A percentile compares a stretch with the other conserved stretches of the same genome.
Conservation (phyloP, 2,113 vertebrate genomes). For the Condylura cristata region DNA sequence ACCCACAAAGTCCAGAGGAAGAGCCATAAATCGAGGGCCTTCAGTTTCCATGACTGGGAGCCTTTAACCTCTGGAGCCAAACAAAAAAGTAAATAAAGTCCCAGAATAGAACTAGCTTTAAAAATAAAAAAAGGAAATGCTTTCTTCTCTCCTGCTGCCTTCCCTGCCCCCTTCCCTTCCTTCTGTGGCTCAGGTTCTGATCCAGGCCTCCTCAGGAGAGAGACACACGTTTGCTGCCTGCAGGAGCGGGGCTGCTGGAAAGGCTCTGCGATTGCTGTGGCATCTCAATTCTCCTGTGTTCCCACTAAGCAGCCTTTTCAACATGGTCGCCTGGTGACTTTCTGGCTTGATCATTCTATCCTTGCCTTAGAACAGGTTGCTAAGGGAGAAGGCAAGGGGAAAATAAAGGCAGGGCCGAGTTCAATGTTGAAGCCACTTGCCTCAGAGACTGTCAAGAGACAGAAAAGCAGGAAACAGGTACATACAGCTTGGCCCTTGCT, state of each 20-base stretch:
- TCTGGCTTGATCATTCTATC: not conserved
- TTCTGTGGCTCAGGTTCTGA: slow-evolving; percentile 43
- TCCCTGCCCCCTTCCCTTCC: not conserved
- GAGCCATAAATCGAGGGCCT: slow-evolving; percentile 57
- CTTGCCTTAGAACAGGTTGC: not conserved
- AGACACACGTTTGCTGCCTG: not conserved
- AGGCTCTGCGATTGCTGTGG: not conserved
- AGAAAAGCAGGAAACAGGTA: not conserved
- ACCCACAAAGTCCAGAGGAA: slow-evolving; percentile 44
- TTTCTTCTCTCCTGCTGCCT: slow-evolving; percentile 44
- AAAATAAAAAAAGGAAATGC: slow-evolving; percentile 60
- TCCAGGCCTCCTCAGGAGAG: slow-evolving; percentile 22
- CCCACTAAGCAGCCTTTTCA: slow-evolving; percentile 20
- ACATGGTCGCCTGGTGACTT: not conserved
- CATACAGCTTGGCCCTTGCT: not conserved
- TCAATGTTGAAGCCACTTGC: not conserved
- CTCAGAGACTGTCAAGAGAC: not conserved
- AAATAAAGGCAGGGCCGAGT: not conserved
- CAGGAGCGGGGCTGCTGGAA: not conserved
- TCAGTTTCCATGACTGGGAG: slow-evolving; percentile 76
- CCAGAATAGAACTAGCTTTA: slow-evolving; percentile 74
- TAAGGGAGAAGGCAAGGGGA: not conserved
- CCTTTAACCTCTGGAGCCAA: slow-evolving; percentile 70
- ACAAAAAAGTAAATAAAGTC: slow-evolving; percentile 77
- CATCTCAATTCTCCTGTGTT: not conserved